These are phyloP conservation scores for Magallana angulata DNA, from an alignment of 1,140 invertebrate species.

Conservation along the genomic window DNA sequence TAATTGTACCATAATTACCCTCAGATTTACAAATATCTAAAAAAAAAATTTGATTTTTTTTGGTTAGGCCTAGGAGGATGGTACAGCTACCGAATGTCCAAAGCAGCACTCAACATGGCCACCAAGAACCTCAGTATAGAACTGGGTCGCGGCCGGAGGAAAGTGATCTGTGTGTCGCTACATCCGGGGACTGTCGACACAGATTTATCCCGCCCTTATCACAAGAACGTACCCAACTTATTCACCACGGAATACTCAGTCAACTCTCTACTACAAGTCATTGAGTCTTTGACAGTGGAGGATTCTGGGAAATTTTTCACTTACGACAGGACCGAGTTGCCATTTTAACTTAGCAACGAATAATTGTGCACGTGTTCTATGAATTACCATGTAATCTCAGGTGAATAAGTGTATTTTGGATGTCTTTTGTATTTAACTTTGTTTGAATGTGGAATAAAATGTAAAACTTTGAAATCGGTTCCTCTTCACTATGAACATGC, in stretches of 20 bases:
- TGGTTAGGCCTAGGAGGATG: constrained; percentile 74
- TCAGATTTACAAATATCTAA: neutral
- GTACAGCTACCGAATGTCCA: constrained; percentile 77
- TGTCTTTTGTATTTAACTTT: too few species aligned
- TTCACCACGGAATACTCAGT: constrained; percentile 74
- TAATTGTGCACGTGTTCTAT: too few species aligned
- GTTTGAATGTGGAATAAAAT: too few species aligned
- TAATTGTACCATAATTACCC: too few species aligned
- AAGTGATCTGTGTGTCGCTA: constrained; percentile 73
- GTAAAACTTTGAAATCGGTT: too few species aligned
- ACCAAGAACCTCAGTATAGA: constrained; percentile 76
- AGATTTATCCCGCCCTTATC: constrained; percentile 75
- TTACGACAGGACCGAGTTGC: constrained; percentile 66
- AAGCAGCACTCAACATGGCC: constrained; percentile 77
- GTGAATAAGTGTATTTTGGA: too few species aligned
- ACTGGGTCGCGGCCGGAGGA: constrained; percentile 71
- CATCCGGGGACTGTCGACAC: constrained; percentile 78
- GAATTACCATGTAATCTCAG: too few species aligned
- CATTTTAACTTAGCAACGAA: constrained; percentile 59
- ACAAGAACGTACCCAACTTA: constrained; percentile 74
- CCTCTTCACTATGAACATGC: too few species aligned
- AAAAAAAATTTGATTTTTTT: neutral
- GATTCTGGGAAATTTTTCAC: constrained; percentile 74
- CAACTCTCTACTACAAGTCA: constrained; percentile 68
- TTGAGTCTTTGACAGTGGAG: constrained; percentile 69